phyloP scores from a whole-genome alignment of 2,888 invertebrate genomes.

The Aleiodes testaceus region DNA sequence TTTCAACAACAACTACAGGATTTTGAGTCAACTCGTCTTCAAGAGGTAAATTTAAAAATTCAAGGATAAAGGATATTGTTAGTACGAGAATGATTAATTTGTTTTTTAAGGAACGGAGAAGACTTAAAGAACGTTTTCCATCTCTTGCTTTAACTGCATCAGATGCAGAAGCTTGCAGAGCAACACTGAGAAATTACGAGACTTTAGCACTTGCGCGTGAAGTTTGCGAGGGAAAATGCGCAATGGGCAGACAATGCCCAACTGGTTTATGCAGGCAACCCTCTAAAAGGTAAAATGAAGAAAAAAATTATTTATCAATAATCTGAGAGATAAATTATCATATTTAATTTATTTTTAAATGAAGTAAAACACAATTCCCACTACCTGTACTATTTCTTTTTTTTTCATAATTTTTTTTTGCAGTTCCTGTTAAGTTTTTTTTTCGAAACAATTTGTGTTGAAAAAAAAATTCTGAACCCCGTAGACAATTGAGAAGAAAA shows the following conservation, averaged over 20 bases:
- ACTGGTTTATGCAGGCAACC: conserved; percentile 81
- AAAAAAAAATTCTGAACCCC: conserved; percentile 42
- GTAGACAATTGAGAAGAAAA: conserved; percentile 68
- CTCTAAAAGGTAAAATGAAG: conserved; percentile 69
- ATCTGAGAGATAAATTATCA: too few species aligned
- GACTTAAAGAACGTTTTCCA: conserved; percentile 89
- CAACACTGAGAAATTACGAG: conserved; percentile 89
- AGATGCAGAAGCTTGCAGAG: conserved; percentile 84
- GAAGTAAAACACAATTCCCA: too few species aligned
- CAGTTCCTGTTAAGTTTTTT: conserved; percentile 28
- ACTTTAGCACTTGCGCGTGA: conserved; percentile 84
- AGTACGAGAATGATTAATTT: too few species aligned
- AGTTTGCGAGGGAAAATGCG: conserved; percentile 91
- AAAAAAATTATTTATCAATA: too few species aligned
- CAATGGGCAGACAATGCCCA: conserved; percentile 88
- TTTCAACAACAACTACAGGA: conserved; percentile 96
- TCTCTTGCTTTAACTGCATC: conserved; percentile 82
- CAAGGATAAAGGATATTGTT: not conserved
- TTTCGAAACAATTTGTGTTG: conserved; percentile 13
- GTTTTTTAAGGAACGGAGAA: conserved; percentile 81
- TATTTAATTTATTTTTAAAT: too few species aligned
- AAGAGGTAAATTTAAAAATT: conserved; percentile 77
- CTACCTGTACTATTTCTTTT: not conserved
- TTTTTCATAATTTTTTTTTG: conserved; percentile 13
- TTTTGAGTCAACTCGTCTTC: conserved; percentile 86